Conservation (phyloP, 2,888 invertebrate genomes). For the Julus scandinavius region DNA sequence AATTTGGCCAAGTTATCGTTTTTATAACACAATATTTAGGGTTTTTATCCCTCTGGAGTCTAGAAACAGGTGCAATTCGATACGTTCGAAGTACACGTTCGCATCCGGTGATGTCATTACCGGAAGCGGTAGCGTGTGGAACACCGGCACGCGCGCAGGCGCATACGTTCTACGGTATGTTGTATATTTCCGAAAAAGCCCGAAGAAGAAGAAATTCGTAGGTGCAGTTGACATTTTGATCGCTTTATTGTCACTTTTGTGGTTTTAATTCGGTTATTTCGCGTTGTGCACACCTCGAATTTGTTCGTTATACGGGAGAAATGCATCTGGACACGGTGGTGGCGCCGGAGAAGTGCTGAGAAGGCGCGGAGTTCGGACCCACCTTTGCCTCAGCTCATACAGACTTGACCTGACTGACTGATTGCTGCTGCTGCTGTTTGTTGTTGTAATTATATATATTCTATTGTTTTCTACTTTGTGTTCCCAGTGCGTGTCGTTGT, state of each 20-base stretch:
- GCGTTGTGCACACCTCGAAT: neutral
- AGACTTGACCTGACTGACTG: too few relatives aligned
- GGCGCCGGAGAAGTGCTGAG: neutral
- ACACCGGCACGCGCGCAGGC: neutral
- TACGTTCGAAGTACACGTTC: neutral
- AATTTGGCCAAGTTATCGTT: too few relatives aligned
- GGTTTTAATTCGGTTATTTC: neutral
- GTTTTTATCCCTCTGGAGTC: too few relatives aligned
- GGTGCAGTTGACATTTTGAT: neutral
- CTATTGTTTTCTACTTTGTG: too few relatives aligned
- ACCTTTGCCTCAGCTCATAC: neutral
- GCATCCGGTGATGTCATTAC: neutral
- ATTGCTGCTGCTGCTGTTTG: too few relatives aligned
- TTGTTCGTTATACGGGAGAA: neutral
- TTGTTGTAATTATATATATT: too few relatives aligned
- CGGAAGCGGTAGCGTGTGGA: neutral
- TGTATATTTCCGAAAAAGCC: neutral
- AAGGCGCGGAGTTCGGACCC: neutral
- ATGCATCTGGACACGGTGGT: neutral
- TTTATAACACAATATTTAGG: too few relatives aligned
- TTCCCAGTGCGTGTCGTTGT: too few relatives aligned
- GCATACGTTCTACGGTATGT: neutral
- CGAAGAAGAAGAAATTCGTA: neutral
- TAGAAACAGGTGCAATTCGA: neutral
- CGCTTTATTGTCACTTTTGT: neutral